Evolutionary conservation across 2,113 vertebrate species (phyloP).

Genomic region (Rhabdomys dilectus): DNA sequence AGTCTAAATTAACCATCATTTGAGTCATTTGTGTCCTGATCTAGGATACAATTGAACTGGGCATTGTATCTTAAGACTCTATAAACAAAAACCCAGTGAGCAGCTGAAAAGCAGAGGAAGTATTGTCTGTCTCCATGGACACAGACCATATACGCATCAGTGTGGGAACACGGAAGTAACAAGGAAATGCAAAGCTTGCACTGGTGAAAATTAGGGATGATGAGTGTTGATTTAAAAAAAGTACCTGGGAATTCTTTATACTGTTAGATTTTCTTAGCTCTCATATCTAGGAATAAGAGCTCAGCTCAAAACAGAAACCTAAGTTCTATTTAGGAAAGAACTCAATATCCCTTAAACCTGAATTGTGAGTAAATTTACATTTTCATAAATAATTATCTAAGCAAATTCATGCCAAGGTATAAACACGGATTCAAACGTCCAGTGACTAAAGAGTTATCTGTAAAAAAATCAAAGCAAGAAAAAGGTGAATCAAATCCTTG

Average conservation of each 20-base stretch:
- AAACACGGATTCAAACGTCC: slow-evolving; percentile 22
- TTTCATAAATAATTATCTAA: slow-evolving; percentile 57
- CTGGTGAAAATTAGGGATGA: slow-evolving; percentile 31
- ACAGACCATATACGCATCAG: neutral
- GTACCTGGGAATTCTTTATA: neutral
- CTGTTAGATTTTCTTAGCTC: slow-evolving; percentile 4
- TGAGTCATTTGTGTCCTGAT: neutral
- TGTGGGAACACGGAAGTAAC: slow-evolving; percentile 69
- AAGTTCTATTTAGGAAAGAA: neutral
- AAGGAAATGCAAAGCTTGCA: slow-evolving; percentile 40
- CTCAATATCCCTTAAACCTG: slow-evolving; percentile 4
- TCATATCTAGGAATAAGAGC: slow-evolving; percentile 20
- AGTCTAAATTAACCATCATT: slow-evolving; percentile 12
- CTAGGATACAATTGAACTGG: slow-evolving; percentile 8
- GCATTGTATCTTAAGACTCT: neutral
- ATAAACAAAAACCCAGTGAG: slow-evolving; percentile 13
- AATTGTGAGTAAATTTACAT: slow-evolving; percentile 35
- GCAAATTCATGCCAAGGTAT: slow-evolving; percentile 48
- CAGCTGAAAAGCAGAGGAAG: neutral
- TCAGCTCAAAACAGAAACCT: slow-evolving; percentile 12
- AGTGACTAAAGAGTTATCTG: neutral
- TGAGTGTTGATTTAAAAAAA: slow-evolving; percentile 45
- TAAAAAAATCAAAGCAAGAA: slow-evolving; percentile 21
- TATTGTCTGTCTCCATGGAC: slow-evolving; percentile 18
- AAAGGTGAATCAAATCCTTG: neutral